Evolutionary conservation across 2,797 vertebrate genomes (phyloP), one percentile per base, ranked within the genome.

Genomic region (Gorsachius magnificus): DNA sequence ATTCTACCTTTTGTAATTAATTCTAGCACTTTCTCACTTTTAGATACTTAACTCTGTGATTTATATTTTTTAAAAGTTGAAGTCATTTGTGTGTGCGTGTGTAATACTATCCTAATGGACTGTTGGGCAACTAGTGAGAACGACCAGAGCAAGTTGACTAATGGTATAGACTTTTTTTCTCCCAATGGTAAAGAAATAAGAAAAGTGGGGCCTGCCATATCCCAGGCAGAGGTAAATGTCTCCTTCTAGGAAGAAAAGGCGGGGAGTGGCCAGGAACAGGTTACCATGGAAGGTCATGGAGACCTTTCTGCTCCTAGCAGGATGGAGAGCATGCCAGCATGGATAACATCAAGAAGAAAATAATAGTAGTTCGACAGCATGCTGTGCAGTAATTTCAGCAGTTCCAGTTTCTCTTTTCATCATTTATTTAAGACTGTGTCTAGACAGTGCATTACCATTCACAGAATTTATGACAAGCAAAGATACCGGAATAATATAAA

Each of bases 401-500:
- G 61, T 94, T 95, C 92, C 88, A 94, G 90, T 87, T 92, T 94
- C 79, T 95, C 84, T 83, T 95, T 85, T 97, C 95, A 97, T 97
- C 81, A 96, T 96, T 97, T 97, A 97, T 97, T 97, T 95, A 97
- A 97, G 96, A 80, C 80, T 60, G 50, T 96, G 97, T 97, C 96
- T 97, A 97, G 96, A 97, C 96, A 86, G 85, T 82, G 69, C 95
- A 96, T 97, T 97, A 96, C 93, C 66, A 92, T 93, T 93, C 96
- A 97, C 50, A 95, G 93, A 96, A 95, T 83, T 89, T 95, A 79
- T 91, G 79, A 96, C 94, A 97, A 93, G 65, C 82, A 88, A 93
- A 94, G 87, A 89, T 91, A 83, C 82, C 3, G 13, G 92, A 94
- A 95, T 69, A 97, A 95, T 69, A 61, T 79, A 88, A 96, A 95